Evolutionary conservation across 2,888 invertebrate genomes (phyloP).

Genomic region (Incurvaria masculella): DNA sequence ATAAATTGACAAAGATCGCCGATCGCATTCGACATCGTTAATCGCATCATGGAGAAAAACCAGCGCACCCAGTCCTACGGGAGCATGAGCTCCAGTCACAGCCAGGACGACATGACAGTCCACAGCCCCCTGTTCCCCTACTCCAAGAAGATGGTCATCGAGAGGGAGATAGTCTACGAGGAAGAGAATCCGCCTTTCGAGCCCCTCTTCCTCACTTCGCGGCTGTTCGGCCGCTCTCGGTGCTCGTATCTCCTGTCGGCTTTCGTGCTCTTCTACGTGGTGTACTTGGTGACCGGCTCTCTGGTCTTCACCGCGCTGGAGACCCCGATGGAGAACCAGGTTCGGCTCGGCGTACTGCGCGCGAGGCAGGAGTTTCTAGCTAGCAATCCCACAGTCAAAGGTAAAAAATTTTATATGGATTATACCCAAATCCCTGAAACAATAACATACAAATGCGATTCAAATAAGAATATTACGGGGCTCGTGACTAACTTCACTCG

Average conservation of each 20-base stretch:
- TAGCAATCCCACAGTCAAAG: constrained; percentile 60
- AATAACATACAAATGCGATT: too few species aligned
- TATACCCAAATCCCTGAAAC: background rate
- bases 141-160: constrained; percentile 41
- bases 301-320: constrained; percentile 66
- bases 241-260: constrained; percentile 51
- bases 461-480: too few species aligned
- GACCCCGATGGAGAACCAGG: constrained; percentile 57
- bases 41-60: constrained; percentile 27
- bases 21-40: background rate
- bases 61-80: constrained; percentile 45
- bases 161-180: constrained; percentile 42
- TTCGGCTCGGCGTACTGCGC: constrained; percentile 46
- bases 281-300: constrained; percentile 65
- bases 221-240: constrained; percentile 51
- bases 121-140: constrained; percentile 45
- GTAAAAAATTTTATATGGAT: constrained; percentile 35
- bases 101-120: constrained; percentile 48
- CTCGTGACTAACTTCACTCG: too few species aligned
- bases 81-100: constrained; percentile 38
- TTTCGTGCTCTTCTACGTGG: constrained; percentile 57
- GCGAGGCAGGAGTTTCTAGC: constrained; percentile 55
- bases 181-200: constrained; percentile 45
- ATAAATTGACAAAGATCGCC: background rate
- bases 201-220: constrained; percentile 37